Percentiles rank a stretch among this genome's conserved stretches.
Evolutionary conservation across 2,888 invertebrate genomes (phyloP).

Genomic region (Ernsta delagoae): DNA sequence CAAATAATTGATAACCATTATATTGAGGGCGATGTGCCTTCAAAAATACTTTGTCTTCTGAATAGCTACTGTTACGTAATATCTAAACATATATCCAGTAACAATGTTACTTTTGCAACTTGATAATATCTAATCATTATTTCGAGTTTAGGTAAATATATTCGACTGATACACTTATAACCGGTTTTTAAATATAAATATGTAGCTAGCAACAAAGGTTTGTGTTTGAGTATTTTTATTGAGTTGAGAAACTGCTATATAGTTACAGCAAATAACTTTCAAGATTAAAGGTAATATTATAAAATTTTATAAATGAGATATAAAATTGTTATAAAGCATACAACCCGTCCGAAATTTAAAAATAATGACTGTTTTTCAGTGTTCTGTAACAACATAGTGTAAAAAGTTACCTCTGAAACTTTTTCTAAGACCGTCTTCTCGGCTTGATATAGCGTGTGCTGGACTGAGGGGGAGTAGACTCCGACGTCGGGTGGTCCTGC

Average conservation of each 20-base stretch:
- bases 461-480: slow-evolving; percentile 91
- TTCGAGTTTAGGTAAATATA: no score
- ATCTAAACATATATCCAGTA: slow-evolving; percentile 4
- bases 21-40: slow-evolving; percentile 30
- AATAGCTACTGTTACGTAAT: slow-evolving; percentile 9
- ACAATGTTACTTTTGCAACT: neutral
- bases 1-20: slow-evolving; percentile 34
- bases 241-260: no score
- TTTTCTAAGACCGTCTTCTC: slow-evolving; percentile 88
- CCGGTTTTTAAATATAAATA: no score
- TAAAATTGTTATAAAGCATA: neutral
- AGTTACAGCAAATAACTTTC: no score
- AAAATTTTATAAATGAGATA: no score
- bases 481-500: slow-evolving; percentile 90
- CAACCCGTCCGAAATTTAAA: neutral
- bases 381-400: no score
- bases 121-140: no score
- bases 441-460: slow-evolving; percentile 90
- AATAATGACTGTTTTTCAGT: no score
- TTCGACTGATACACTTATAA: no score
- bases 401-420: slow-evolving; percentile 86
- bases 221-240: no score
- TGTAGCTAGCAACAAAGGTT: no score
- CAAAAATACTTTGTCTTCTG: slow-evolving; percentile 25
- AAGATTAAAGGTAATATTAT: no score